phyloP scores from a whole-genome alignment of 2,797 vertebrate genomes.

The Tangara arthus region DNA sequence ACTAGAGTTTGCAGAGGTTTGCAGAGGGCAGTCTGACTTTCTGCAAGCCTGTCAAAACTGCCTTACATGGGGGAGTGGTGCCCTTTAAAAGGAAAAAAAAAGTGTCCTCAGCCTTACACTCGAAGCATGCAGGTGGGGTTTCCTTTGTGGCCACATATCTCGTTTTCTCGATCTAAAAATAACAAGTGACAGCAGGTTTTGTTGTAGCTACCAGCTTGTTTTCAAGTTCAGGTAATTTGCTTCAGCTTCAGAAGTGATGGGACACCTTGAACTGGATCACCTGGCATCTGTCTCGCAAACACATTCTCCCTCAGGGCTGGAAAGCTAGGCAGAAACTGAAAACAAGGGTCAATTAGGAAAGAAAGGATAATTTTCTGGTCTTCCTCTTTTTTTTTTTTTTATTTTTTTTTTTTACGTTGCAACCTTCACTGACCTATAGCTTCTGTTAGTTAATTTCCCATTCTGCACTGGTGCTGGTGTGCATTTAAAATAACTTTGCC shows the following conservation, averaged over 20 bases:
- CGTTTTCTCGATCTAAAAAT: conserved; percentile 22
- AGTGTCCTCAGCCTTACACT: neutral
- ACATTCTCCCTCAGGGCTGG: neutral
- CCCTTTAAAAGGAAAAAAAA: neutral
- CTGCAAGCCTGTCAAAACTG: neutral
- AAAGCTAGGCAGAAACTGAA: neutral
- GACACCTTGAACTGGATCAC: conserved; percentile 13
- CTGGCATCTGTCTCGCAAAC: neutral
- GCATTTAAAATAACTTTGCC: neutral
- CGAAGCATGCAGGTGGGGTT: conserved; percentile 25
- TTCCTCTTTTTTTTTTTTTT: neutral
- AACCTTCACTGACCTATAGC: conserved; percentile 14
- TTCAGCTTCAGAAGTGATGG: neutral
- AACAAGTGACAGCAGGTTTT: conserved; percentile 6
- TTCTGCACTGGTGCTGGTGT: neutral
- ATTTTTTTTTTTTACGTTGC: neutral
- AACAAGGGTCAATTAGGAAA: conserved; percentile 35
- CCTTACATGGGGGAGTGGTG: neutral
- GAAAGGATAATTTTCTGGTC: neutral
- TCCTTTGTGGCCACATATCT: conserved; percentile 46
- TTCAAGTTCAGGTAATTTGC: conserved; percentile 1
- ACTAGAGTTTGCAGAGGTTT: conserved; percentile 3
- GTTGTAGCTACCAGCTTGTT: neutral
- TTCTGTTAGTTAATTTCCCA: neutral
- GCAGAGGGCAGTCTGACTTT: conserved; percentile 5